Percentiles rank a stretch among this genome's conserved stretches.
Evolutionary conservation across 2,797 vertebrate species (phyloP).

Genomic region (Urosaurus nigricauda): DNA sequence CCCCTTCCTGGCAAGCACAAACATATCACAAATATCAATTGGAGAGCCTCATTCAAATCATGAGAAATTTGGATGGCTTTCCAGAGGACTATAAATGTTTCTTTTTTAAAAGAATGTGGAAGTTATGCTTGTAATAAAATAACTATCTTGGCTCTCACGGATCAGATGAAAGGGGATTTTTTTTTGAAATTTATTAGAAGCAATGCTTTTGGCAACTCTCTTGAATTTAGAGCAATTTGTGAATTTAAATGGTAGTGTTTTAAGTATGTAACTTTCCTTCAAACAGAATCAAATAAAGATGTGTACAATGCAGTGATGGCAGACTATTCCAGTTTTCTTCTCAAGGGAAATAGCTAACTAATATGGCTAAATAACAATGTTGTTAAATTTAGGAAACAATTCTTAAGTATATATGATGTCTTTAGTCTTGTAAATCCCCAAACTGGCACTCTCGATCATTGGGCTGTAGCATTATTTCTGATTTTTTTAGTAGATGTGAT

Average conservation of each 20-base stretch:
- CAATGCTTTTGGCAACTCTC: constrained; percentile 69
- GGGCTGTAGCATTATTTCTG: constrained; percentile 42
- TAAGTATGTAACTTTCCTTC: constrained; percentile 62
- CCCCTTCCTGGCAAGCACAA: constrained; percentile 42
- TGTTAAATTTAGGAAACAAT: constrained; percentile 11
- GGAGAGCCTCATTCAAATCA: constrained; percentile 39
- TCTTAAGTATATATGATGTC: constrained; percentile 20
- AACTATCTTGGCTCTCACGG: constrained; percentile 64
- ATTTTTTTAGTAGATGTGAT: constrained; percentile 18
- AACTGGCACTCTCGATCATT: constrained; percentile 19
- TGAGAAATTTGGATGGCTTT: constrained; percentile 60
- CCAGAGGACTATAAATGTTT: constrained; percentile 43
- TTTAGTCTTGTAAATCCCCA: neutral
- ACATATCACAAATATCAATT: constrained; percentile 56
- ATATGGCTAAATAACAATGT: constrained; percentile 19
- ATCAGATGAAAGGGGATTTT: constrained; percentile 69
- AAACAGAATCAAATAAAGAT: constrained; percentile 74
- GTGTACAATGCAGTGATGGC: constrained; percentile 49
- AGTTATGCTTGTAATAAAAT: constrained; percentile 68
- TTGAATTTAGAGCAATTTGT: constrained; percentile 69
- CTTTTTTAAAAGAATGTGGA: constrained; percentile 56
- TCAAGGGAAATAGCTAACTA: constrained; percentile 28
- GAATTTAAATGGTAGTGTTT: constrained; percentile 68
- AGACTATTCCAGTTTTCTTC: constrained; percentile 42
- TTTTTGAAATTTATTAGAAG: constrained; percentile 69